phyloP scores from a whole-genome alignment of 2,797 vertebrate species.

The Oophaga sylvatica region DNA sequence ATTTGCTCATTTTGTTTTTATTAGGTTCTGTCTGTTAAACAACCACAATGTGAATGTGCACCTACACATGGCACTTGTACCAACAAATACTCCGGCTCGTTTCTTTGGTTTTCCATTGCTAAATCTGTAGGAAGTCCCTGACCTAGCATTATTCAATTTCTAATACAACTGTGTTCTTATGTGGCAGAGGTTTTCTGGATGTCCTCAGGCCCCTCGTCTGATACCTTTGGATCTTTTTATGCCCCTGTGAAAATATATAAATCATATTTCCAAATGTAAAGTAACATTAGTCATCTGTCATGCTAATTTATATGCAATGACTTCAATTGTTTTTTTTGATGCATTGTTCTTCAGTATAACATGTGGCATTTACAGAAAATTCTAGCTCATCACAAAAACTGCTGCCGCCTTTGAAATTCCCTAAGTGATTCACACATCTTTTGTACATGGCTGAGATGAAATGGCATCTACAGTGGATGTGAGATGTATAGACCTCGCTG shows the following conservation, averaged over 20 bases:
- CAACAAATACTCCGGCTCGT: no score
- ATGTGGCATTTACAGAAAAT: constrained; percentile 32
- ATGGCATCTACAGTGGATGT: not conserved
- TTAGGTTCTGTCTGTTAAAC: no score
- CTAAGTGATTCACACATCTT: constrained; percentile 23
- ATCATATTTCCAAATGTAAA: not conserved
- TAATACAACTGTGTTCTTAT: not conserved
- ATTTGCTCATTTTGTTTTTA: no score
- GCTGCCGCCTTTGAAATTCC: constrained; percentile 3
- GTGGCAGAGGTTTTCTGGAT: not conserved
- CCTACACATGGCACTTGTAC: no score
- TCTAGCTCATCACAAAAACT: constrained; percentile 33
- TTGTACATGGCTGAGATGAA: not conserved
- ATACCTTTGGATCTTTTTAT: not conserved
- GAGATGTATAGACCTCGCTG: constrained; percentile 2
- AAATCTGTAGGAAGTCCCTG: not conserved
- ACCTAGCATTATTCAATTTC: not conserved
- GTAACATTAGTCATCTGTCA: not conserved
- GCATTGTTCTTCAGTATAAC: constrained; percentile 14
- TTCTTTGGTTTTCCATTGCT: no score
- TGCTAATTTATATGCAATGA: constrained; percentile 3
- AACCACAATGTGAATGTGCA: no score
- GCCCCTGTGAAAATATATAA: not conserved
- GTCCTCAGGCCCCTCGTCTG: not conserved
- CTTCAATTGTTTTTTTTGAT: constrained; percentile 15